phyloP scores from a whole-genome alignment of 2,113 vertebrate species.

The Charina bottae region DNA sequence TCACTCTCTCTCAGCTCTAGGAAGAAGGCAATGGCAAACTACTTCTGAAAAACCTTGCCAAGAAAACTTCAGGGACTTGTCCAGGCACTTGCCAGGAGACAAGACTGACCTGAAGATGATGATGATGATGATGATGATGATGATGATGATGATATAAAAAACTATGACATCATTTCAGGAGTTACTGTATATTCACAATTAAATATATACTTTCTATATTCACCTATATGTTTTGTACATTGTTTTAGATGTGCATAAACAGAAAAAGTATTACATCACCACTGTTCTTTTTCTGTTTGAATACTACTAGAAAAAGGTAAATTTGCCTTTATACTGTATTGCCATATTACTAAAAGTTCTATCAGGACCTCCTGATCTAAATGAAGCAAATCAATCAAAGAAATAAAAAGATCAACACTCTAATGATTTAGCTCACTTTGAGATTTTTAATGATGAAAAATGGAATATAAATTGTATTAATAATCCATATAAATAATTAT shows the following conservation, averaged over 20 bases:
- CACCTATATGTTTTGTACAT: neutral
- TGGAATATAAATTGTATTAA: neutral
- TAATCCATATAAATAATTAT: slow-evolving; percentile 52
- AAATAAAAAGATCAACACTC: slow-evolving; percentile 31
- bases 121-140: too few species aligned
- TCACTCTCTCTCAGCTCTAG: neutral
- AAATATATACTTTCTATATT: slow-evolving; percentile 34
- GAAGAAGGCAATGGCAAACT: neutral
- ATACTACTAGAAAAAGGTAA: neutral
- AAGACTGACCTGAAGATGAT: neutral
- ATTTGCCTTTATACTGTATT: neutral
- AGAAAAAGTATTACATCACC: neutral
- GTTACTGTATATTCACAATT: rapidly evolving
- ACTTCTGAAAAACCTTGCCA: neutral
- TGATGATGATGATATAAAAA: too few species aligned
- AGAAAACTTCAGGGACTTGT: neutral
- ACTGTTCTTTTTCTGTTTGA: slow-evolving; percentile 23
- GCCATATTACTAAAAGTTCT: slow-evolving; percentile 33
- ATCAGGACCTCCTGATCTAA: slow-evolving; percentile 35
- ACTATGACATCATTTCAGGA: slow-evolving; percentile 19
- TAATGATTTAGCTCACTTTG: neutral
- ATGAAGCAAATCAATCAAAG: neutral
- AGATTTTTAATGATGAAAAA: neutral
- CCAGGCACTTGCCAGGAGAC: neutral
- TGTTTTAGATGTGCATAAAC: neutral